These are phyloP conservation scores for Bugulina stolonifera DNA, from an alignment of 2,888 invertebrate genomes.

Conservation along the genomic window DNA sequence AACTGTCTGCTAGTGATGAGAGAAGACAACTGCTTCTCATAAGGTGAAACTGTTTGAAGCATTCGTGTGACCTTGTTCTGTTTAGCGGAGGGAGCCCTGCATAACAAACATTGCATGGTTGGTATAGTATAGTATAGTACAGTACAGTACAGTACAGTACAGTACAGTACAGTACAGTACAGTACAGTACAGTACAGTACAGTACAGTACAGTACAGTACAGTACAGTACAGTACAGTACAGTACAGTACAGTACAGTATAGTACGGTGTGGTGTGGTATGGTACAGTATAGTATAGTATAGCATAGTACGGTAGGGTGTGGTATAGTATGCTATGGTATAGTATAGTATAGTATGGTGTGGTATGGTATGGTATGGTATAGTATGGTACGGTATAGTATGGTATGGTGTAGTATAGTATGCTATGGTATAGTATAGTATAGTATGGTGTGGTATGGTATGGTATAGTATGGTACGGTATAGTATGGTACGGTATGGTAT, in stretches of 20 bases:
- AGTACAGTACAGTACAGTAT: neutral
- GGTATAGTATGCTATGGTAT: neutral
- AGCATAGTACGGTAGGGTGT: neutral
- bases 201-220: neutral
- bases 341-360: too few relatives aligned
- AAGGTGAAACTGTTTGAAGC: neutral
- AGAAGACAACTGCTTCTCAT: neutral
- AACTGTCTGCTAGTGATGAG: neutral
- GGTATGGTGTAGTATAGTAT: too few relatives aligned
- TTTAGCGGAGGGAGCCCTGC: neutral
- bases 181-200: neutral
- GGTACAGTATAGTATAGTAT: neutral
- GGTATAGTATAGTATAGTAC: neutral
- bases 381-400: too few relatives aligned
- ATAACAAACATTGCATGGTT: too few relatives aligned
- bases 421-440: too few relatives aligned
- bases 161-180: neutral
- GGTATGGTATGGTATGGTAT: too few relatives aligned
- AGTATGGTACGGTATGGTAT: too few relatives aligned
- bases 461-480: too few relatives aligned
- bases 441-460: too few relatives aligned
- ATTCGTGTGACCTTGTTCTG: neutral
- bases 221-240: neutral
- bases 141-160: neutral
- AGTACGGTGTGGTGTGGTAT: neutral